These are phyloP conservation scores for Parauchenoglanis ngamensis DNA, from an alignment of 2,797 vertebrate species.

Conservation along the genomic window DNA sequence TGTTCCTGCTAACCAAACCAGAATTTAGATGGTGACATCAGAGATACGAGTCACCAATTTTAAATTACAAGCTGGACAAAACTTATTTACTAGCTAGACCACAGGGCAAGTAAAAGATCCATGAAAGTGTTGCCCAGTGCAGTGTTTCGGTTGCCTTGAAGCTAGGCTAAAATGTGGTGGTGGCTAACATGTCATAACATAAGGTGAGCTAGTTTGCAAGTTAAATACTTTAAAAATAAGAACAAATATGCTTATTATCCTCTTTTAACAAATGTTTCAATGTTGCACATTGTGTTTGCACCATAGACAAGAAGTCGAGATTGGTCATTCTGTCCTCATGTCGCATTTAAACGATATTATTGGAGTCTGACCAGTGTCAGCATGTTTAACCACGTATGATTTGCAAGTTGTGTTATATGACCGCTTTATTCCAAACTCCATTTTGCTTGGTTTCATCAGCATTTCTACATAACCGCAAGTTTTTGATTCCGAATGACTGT, in stretches of 20 bases:
- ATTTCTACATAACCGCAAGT: neutral
- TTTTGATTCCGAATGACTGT: neutral
- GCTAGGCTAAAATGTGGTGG: neutral
- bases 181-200: neutral
- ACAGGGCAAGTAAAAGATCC: neutral
- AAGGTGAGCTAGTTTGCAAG: neutral
- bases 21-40: neutral
- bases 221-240: neutral
- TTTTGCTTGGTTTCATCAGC: neutral
- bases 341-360: neutral
- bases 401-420: no score
- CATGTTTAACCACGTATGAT: neutral
- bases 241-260: neutral
- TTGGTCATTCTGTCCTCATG: neutral
- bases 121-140: no score
- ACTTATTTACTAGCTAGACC: neutral
- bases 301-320: neutral
- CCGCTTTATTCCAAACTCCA: neutral
- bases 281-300: neutral
- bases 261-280: neutral
- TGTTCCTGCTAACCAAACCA: neutral
- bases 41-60: neutral
- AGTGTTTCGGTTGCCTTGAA: neutral
- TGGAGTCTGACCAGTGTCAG: neutral
- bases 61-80: neutral